phyloP scores from a whole-genome alignment of 1,140 invertebrate species.

The Euura saliciscinereae region DNA sequence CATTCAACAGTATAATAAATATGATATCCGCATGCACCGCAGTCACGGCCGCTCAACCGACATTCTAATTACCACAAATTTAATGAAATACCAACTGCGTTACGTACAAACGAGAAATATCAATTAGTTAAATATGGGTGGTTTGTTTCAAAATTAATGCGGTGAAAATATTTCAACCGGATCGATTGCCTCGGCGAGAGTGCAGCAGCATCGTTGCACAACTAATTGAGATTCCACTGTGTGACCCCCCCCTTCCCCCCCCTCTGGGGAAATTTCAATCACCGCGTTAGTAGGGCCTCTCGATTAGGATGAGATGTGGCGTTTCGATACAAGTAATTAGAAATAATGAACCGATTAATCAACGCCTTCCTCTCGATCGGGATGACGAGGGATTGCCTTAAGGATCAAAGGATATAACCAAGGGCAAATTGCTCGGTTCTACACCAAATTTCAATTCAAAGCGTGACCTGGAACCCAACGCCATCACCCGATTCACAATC shows the following conservation, averaged over 20 bases:
- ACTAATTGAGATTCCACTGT: too few relatives aligned
- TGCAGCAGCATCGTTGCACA: too few relatives aligned
- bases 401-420: not conserved
- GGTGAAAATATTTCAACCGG: not conserved
- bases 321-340: not conserved
- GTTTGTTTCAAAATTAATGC: not conserved
- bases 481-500: too few relatives aligned
- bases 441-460: not conserved
- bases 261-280: not conserved
- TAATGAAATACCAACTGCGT: not conserved
- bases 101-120: not conserved
- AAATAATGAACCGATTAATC: conserved; percentile 1
- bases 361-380: not conserved
- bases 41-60: not conserved
- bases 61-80: not conserved
- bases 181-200: not conserved
- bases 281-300: not conserved
- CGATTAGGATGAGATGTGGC: not conserved
- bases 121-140: not conserved
- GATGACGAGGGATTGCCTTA: not conserved
- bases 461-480: not conserved
- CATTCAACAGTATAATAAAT: too few relatives aligned
- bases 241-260: too few relatives aligned
- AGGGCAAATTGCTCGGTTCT: not conserved
- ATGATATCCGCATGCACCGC: too few relatives aligned